A percentile compares a stretch with the other conserved stretches of the same genome.
Conservation (phyloP, 2,888 invertebrate species). For the Oeneis ivallda region DNA sequence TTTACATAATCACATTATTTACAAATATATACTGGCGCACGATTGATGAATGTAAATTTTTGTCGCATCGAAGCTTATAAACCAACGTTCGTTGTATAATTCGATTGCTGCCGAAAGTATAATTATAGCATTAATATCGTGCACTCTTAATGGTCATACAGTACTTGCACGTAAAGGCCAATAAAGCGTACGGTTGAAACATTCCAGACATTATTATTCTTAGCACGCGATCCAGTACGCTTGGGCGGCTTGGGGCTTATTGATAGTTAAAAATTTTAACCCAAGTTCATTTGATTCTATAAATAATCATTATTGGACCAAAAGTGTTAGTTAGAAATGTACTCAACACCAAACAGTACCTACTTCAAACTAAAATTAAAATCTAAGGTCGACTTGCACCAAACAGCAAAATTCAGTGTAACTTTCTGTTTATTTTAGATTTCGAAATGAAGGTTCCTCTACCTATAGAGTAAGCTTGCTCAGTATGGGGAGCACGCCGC, state of each 20-base stretch:
- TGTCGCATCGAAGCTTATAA: conserved; percentile 17
- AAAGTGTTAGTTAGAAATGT: too few species aligned
- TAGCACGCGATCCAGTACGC: conserved; percentile 50
- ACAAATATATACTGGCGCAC: conserved; percentile 3
- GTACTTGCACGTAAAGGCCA: conserved; percentile 38
- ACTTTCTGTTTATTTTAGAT: conserved; percentile 17
- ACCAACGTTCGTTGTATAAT: conserved; percentile 13
- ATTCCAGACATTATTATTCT: conserved; percentile 42
- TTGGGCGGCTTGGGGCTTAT: conserved; percentile 41
- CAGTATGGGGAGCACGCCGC: conserved; percentile 58
- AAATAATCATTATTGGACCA: neutral
- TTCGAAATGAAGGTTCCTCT: conserved; percentile 21
- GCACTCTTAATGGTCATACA: conserved; percentile 11
- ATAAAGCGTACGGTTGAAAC: conserved; percentile 38
- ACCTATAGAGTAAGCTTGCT: conserved; percentile 42
- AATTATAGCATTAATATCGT: conserved; percentile 20
- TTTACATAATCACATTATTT: conserved; percentile 16
- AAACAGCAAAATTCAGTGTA: conserved; percentile 1
- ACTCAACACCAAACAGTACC: too few species aligned
- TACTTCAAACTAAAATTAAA: too few species aligned
- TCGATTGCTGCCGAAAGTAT: conserved; percentile 20
- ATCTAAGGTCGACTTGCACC: too few species aligned
- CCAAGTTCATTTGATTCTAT: neutral
- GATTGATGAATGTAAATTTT: conserved; percentile 20
- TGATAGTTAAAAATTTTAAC: conserved; percentile 34